Conservation (phyloP, 2,113 vertebrate species). For the Neotoma lepida region DNA sequence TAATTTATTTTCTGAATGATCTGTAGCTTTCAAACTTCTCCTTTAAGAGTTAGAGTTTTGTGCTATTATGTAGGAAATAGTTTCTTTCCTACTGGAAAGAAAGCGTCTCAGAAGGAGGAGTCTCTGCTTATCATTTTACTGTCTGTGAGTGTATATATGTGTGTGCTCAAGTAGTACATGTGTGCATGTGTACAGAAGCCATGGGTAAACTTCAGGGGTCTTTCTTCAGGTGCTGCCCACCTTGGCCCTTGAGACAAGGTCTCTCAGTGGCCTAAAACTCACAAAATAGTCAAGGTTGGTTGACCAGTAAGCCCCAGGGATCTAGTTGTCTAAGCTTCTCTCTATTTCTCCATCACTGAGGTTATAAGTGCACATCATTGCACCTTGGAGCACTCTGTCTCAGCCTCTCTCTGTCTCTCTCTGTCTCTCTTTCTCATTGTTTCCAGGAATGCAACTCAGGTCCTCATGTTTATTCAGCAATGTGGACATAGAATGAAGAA, state of each 20-base stretch:
- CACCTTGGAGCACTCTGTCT: background rate
- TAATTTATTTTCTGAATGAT: background rate
- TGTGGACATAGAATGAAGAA: background rate
- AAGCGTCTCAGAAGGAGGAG: background rate
- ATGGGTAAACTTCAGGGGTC: background rate
- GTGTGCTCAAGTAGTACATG: background rate
- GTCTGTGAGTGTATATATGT: background rate
- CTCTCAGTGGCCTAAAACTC: background rate
- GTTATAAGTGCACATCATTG: background rate
- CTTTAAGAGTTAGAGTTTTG: conserved; percentile 13
- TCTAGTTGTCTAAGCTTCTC: background rate
- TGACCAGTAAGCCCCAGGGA: background rate
- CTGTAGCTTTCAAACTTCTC: background rate
- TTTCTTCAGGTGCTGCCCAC: background rate
- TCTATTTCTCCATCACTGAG: too few species aligned
- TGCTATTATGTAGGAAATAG: background rate
- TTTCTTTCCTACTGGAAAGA: background rate
- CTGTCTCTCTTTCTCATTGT: background rate
- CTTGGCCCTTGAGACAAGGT: background rate
- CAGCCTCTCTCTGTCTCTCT: background rate
- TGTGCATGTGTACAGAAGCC: background rate
- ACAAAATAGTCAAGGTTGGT: background rate
- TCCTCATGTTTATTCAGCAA: background rate
- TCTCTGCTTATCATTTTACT: background rate
- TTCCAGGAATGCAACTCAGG: background rate